A percentile compares a stretch with the other conserved stretches of the same genome.
Conservation (phyloP, 2,797 vertebrate species). For the Mus spretus region DNA sequence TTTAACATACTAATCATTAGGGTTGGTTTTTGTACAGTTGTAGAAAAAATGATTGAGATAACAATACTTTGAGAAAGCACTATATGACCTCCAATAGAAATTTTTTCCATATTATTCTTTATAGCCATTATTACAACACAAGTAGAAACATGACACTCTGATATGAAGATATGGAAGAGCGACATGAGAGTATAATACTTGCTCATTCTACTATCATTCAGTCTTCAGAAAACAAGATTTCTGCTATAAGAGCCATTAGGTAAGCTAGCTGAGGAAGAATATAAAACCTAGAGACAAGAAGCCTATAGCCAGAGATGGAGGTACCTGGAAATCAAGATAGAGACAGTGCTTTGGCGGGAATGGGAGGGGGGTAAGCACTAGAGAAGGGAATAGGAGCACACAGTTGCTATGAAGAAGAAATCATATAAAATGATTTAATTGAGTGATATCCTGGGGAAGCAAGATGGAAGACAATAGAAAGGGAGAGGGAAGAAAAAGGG, state of each 20-base stretch:
- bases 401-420: no score
- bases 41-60: background rate
- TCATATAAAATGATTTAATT: no score
- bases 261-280: background rate
- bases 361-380: no score
- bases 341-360: no score
- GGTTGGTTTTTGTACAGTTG: background rate
- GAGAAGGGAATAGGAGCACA: no score
- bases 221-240: background rate
- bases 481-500: no score
- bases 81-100: background rate
- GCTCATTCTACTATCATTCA: background rate
- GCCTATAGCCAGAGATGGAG: no score
- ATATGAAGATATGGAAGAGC: background rate
- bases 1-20: background rate
- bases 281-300: background rate
- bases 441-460: no score
- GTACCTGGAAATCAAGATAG: no score
- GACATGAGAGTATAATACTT: background rate
- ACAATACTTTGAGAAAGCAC: background rate
- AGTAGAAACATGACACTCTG: no score
- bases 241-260: background rate
- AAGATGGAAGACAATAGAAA: no score
- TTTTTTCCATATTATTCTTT: background rate
- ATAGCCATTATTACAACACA: background rate